Base-by-base conservation (phyloP, 2,113 vertebrate genomes). In the Orthonyx spaldingii region DNA sequence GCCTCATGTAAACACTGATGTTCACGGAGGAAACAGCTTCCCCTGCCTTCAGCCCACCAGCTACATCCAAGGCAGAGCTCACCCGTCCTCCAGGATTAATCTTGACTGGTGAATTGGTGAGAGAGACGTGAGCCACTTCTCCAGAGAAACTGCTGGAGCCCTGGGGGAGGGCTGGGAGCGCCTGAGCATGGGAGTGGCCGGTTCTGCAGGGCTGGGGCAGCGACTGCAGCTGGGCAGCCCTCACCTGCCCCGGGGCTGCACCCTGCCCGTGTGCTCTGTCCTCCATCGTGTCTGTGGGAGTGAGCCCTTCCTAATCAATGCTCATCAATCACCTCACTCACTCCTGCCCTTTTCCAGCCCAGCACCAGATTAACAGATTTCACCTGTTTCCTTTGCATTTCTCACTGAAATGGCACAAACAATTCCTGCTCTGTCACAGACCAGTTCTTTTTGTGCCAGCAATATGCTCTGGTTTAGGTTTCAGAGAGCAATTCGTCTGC, bases 91-190 rank as follows among this genome's bases (percentile, higher is more conserved):
- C 52, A 18, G 65, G 37, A 23, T 42, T 41, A 16, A 37, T 37
- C 53, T 24, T 1, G 1, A 11, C 16, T 13, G 19, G 12, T 41
- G 28, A 57, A 44, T 0, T 17, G 44, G 30, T 3, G 6, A 21
- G 41, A 7, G 21, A 49, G 18, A 66, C 0, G 0, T 1, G 26
- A 80, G 35, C 33, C 3, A 4, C 41, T 22, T 57, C 49, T 49
- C 21, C 74, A 66, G 78, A 47, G 74, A 39, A 78, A 27, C 22
- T 3, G 2, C 27, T 2, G 1, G 52, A 42, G 33, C 53, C 44
- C 18, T 0, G 0, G 55, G 15, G 27, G 12, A 21, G 52, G 52
- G 44, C 24, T 0, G 0, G 56, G 57, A 49, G 24, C 0, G 0
- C 5, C 28, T 0, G 74, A 63, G 44, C n/a, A 13, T 9, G 0